A percentile compares a stretch with the other conserved stretches of the same genome.
phyloP scores from a whole-genome alignment of 2,797 vertebrate species.

The Chelmon rostratus region DNA sequence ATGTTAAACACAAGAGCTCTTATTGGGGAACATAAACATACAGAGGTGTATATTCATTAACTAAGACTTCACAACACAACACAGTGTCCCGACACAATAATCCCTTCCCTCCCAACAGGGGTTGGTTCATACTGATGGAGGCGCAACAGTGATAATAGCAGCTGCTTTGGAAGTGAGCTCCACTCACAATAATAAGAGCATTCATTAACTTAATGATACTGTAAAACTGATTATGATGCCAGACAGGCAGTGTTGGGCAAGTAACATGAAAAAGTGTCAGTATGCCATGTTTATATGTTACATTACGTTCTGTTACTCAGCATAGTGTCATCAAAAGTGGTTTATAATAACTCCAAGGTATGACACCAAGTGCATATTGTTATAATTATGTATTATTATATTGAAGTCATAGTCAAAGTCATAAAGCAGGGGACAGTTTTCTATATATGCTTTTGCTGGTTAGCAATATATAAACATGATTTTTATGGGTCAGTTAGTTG shows the following conservation, averaged over 20 bases:
- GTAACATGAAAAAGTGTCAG: not conserved
- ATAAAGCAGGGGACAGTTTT: not conserved
- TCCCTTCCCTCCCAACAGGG: not conserved
- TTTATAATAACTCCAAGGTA: not conserved
- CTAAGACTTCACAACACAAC: constrained; percentile 22
- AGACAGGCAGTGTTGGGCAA: not conserved
- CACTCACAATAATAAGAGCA: not conserved
- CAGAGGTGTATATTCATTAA: constrained; percentile 32
- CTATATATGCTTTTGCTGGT: not conserved
- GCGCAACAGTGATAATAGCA: not conserved
- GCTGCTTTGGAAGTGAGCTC: constrained; percentile 6
- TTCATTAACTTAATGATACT: constrained; percentile 6
- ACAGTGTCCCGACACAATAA: constrained; percentile 8
- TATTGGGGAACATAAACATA: not conserved
- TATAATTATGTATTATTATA: too few species aligned
- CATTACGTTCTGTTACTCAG: not conserved
- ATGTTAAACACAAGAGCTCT: constrained; percentile 3
- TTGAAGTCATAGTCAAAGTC: too few species aligned
- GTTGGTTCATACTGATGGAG: not conserved
- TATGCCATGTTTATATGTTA: too few species aligned
- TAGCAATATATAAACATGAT: not conserved
- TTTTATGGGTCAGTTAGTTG: not conserved
- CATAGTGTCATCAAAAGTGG: too few species aligned
- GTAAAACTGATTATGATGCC: not conserved
- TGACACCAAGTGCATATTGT: not conserved